A percentile compares a stretch with the other conserved stretches of the same genome.
Conservation (phyloP, 1,140 invertebrate species). For the Zaprionus taronus region DNA sequence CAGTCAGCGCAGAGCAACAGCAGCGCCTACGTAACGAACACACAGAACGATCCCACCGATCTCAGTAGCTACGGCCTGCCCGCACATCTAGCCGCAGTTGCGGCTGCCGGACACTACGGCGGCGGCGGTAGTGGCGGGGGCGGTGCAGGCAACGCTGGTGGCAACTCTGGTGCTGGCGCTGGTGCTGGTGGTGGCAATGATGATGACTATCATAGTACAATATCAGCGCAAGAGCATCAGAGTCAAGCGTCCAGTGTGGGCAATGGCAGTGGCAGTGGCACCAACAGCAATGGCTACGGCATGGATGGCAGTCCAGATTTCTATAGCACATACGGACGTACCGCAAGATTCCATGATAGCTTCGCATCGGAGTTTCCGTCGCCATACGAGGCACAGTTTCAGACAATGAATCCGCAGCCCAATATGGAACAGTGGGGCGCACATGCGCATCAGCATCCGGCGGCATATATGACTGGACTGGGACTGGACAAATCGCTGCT, state of each 20-base stretch:
- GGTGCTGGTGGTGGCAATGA: conserved; percentile 60
- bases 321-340: conserved; percentile 85
- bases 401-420: conserved; percentile 91
- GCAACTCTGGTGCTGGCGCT: conserved; percentile 13
- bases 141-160: conserved; percentile 46
- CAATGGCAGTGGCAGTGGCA: conserved; percentile 56
- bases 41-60: conserved; percentile 80
- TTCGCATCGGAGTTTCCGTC: conserved; percentile 84
- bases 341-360: conserved; percentile 62
- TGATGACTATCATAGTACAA: conserved; percentile 76
- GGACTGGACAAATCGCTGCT: conserved; percentile 79
- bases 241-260: conserved; percentile 85
- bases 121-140: conserved; percentile 29
- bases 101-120: conserved; percentile 57
- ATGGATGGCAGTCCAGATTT: conserved; percentile 91
- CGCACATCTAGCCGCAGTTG: conserved; percentile 64
- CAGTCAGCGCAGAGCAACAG: conserved; percentile 42
- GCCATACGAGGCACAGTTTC: conserved; percentile 90
- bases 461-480: conserved; percentile 77
- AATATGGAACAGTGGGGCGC: conserved; percentile 86
- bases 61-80: conserved; percentile 76
- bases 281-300: conserved; percentile 66
- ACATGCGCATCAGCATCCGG: conserved; percentile 85
- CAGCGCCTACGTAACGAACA: conserved; percentile 53
- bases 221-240: conserved; percentile 88